A percentile compares a stretch with the other conserved stretches of the same genome.
phyloP scores from a whole-genome alignment of 1,140 invertebrate genomes.

The Drosophila tani region DNA sequence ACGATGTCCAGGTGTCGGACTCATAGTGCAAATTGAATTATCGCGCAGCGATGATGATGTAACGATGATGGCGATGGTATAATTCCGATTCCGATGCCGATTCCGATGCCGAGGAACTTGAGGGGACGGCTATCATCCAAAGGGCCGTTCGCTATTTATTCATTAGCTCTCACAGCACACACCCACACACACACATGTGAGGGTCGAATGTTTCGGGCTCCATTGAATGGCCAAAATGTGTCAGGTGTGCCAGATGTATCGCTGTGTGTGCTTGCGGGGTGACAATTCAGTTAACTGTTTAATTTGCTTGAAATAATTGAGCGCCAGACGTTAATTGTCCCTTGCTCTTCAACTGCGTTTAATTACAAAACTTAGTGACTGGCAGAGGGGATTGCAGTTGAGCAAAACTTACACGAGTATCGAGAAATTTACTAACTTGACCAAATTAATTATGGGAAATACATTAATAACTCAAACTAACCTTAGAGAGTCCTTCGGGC shows the following conservation, averaged over 20 bases:
- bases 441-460: background rate
- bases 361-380: constrained; percentile 41
- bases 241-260: constrained; percentile 15
- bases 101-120: constrained; percentile 10
- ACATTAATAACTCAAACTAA: constrained; percentile 1
- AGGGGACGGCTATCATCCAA: constrained; percentile 35
- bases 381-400: background rate
- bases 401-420: background rate
- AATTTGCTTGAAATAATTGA: constrained; percentile 81
- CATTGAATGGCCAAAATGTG: constrained; percentile 61
- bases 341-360: constrained; percentile 23
- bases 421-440: background rate
- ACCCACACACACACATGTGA: constrained; percentile 27
- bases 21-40: constrained; percentile 74
- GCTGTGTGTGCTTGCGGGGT: constrained; percentile 36
- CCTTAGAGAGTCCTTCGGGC: no score
- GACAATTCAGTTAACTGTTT: constrained; percentile 79
- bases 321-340: constrained; percentile 35
- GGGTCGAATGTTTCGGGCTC: constrained; percentile 20
- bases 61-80: constrained; percentile 28
- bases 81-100: constrained; percentile 22
- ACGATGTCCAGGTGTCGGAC: constrained; percentile 70
- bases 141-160: constrained; percentile 65
- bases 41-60: constrained; percentile 51
- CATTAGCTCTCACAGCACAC: constrained; percentile 63